Evolutionary conservation across 2,797 vertebrate species (phyloP).

Genomic region (Pelobates cultripes): DNA sequence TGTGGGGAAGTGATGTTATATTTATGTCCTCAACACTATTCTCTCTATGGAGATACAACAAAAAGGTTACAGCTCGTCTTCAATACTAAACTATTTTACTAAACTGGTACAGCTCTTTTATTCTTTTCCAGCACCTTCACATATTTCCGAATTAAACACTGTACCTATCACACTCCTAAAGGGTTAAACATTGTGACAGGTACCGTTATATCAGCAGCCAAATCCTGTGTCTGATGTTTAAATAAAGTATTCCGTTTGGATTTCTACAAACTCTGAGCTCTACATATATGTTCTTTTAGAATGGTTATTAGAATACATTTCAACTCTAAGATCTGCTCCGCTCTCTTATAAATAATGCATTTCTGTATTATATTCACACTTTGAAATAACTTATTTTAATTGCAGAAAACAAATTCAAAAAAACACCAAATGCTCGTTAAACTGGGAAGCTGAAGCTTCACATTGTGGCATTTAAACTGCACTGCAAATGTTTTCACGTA

Average conservation of each 20-base stretch:
- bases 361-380: slow-evolving; percentile 20
- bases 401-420: slow-evolving; percentile 30
- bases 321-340: not conserved
- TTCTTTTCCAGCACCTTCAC: too few relatives aligned
- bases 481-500: slow-evolving; percentile 74
- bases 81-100: too few relatives aligned
- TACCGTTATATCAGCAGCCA: not conserved
- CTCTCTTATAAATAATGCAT: slow-evolving; percentile 11
- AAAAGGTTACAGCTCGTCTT: too few relatives aligned
- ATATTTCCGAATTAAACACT: too few relatives aligned
- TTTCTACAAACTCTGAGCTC: slow-evolving; percentile 4
- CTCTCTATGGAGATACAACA: too few relatives aligned
- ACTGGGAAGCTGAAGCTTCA: slow-evolving; percentile 66
- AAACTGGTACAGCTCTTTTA: too few relatives aligned
- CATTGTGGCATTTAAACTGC: slow-evolving; percentile 73
- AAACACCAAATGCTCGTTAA: slow-evolving; percentile 63
- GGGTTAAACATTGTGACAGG: too few relatives aligned
- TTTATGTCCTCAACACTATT: too few relatives aligned
- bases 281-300: slow-evolving; percentile 4
- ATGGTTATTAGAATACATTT: not conserved
- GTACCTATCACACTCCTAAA: too few relatives aligned
- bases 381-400: slow-evolving; percentile 39
- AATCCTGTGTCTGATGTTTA: not conserved
- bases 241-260: not conserved
- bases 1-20: too few relatives aligned